Evolutionary conservation across 2,888 invertebrate genomes (phyloP).

Genomic region (Hololepta plana): DNA sequence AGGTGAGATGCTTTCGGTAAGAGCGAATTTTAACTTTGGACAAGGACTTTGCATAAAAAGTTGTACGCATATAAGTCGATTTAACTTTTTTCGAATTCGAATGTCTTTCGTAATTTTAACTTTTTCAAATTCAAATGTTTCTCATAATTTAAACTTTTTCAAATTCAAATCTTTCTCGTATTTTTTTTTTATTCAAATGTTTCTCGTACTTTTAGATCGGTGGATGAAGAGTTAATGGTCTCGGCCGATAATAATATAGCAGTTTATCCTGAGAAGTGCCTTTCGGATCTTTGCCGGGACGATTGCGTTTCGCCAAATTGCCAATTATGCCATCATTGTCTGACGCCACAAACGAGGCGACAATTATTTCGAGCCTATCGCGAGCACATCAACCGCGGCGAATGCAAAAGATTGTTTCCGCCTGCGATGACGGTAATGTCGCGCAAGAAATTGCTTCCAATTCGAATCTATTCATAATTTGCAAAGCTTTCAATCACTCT

Average conservation of each 20-base stretch:
- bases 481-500: slow-evolving; percentile 8
- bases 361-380: slow-evolving; percentile 49
- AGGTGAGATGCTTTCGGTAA: slow-evolving; percentile 11
- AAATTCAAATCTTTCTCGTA: background rate
- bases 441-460: slow-evolving; percentile 2
- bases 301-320: slow-evolving; percentile 49
- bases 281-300: slow-evolving; percentile 31
- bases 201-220: slow-evolving; percentile 22
- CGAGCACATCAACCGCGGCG: slow-evolving; percentile 65
- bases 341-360: slow-evolving; percentile 36
- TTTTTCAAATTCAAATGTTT: too few relatives aligned
- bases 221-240: slow-evolving; percentile 39
- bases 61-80: too few relatives aligned
- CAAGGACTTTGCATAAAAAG: too few relatives aligned
- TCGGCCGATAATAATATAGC: slow-evolving; percentile 65
- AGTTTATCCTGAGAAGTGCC: slow-evolving; percentile 53
- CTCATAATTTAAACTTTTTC: background rate
- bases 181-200: background rate
- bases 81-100: too few relatives aligned
- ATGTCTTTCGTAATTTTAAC: too few relatives aligned
- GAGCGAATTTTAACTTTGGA: too few relatives aligned
- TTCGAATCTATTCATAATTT: background rate
- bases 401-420: slow-evolving; percentile 70
- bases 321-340: slow-evolving; percentile 61
- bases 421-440: slow-evolving; percentile 31